Conservation (phyloP, 2,888 invertebrate genomes). For the Nymphalis urticae region DNA sequence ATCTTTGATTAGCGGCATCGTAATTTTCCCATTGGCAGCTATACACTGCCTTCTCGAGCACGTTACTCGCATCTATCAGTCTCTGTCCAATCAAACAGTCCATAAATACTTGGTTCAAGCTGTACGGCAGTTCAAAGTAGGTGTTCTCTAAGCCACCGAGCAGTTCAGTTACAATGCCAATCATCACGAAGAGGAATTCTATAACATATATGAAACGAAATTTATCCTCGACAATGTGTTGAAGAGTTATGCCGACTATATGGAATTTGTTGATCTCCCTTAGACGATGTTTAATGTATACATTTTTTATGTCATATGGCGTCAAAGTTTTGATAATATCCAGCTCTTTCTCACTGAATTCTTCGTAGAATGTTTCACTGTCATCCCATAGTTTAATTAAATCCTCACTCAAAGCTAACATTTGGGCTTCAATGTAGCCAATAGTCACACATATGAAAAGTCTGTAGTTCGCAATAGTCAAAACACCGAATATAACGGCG, state of each 20-base stretch:
- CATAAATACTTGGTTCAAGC: conserved; percentile 55
- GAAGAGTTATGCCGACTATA: conserved; percentile 45
- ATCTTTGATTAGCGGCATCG: conserved; percentile 54
- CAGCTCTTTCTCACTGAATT: conserved; percentile 19
- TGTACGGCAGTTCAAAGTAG: conserved; percentile 46
- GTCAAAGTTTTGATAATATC: not conserved
- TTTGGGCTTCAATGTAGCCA: conserved; percentile 60
- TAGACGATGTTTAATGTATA: conserved; percentile 48
- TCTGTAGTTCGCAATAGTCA: not conserved
- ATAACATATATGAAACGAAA: conserved; percentile 53
- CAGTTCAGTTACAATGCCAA: conserved; percentile 55
- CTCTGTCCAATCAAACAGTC: conserved; percentile 62
- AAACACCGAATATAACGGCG: conserved; percentile 37
- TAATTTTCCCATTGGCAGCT: conserved; percentile 65
- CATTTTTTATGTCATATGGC: conserved; percentile 37
- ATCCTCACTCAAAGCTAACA: conserved; percentile 56
- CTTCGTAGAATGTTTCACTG: conserved; percentile 39
- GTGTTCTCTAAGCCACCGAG: conserved; percentile 61
- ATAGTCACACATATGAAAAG: conserved; percentile 50
- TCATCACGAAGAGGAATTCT: conserved; percentile 52
- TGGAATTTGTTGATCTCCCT: conserved; percentile 50
- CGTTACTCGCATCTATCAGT: conserved; percentile 53
- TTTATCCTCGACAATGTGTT: conserved; percentile 48
- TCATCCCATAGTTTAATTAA: conserved; percentile 52
- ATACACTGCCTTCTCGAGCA: conserved; percentile 58